A percentile compares a stretch with the other conserved stretches of the same genome.
These are phyloP conservation scores for Plemyria rubiginata DNA, from an alignment of 2,888 invertebrate species.

Conservation along the genomic window DNA sequence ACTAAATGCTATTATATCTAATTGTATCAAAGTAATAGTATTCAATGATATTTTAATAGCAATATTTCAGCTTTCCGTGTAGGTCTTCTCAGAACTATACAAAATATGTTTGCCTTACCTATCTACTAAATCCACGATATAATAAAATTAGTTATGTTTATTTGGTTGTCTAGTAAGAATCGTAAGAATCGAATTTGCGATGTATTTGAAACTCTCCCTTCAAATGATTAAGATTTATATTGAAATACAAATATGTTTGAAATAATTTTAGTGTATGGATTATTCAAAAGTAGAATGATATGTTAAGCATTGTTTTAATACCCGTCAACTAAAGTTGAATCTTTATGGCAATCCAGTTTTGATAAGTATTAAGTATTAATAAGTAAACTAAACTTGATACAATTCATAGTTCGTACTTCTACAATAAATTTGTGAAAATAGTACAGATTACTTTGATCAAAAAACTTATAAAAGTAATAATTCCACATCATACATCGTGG, in stretches of 20 bases:
- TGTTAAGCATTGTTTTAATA: not conserved
- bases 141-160: not conserved
- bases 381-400: too few relatives aligned
- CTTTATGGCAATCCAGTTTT: too few relatives aligned
- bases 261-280: not conserved
- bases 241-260: not conserved
- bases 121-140: not conserved
- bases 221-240: conserved; percentile 12
- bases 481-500: too few relatives aligned
- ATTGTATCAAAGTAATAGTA: not conserved
- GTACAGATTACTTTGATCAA: too few relatives aligned
- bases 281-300: not conserved
- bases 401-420: too few relatives aligned
- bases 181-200: conserved; percentile 12
- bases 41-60: not conserved
- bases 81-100: too few relatives aligned
- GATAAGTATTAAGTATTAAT: too few relatives aligned
- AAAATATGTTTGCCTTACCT: not conserved
- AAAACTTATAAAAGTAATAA: too few relatives aligned
- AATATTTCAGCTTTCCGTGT: too few relatives aligned
- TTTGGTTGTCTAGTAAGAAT: conserved; percentile 29
- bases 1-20: conserved; percentile 26
- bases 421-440: too few relatives aligned
- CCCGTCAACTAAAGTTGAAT: too few relatives aligned
- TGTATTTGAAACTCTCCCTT: conserved; percentile 7